Base-by-base conservation (phyloP, 2,888 invertebrate genomes). In the Limenitis camilla region DNA sequence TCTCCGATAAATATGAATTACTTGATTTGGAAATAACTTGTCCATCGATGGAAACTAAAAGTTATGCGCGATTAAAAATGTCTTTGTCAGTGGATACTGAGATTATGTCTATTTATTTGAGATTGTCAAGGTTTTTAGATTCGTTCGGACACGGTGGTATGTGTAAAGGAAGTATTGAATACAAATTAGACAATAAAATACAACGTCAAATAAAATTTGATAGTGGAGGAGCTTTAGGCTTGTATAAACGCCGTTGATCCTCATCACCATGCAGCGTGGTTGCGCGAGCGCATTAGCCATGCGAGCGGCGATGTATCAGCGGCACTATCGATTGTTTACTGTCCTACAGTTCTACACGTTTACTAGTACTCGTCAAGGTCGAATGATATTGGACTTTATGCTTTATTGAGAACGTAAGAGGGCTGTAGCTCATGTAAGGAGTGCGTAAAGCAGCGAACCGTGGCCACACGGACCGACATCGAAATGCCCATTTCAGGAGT, bases 401-500 rank as follows among this genome's bases (percentile, higher is more conserved):
- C 74, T 65, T 67, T 84, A 78, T 68, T 66, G 58, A 66, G 49
- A 61, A 56, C 30, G 58, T 50, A 56, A 66, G 76, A 79, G 68
- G 71, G 63, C 56, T 63, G 61, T 57, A 58, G 53, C 55, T 47
- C 19, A 43, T 28, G 44, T 43, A 40, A 33, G 40, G 50, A 29
- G 45, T 42, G 51, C 38, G 58, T 50, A 53, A 60, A 66, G 55
- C 55, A 52, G 57, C 64, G 61, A 63, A 59, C 63, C 59, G 59
- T 61, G 79, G 68, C 78, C 81, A 79, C 79, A 78, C 78, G 65
- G 45, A 69, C 67, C 63, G 71, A 56, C 69, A 68, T 66, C 69
- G 66, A 84, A 78, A 81, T 78, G 71, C 58, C 72, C 76, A 78
- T 82, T 80, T 84, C 68, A 73, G 78, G 78, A 87, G 77, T 87